Conservation (phyloP, 2,113 vertebrate species). For the Ardeotis arabs region DNA sequence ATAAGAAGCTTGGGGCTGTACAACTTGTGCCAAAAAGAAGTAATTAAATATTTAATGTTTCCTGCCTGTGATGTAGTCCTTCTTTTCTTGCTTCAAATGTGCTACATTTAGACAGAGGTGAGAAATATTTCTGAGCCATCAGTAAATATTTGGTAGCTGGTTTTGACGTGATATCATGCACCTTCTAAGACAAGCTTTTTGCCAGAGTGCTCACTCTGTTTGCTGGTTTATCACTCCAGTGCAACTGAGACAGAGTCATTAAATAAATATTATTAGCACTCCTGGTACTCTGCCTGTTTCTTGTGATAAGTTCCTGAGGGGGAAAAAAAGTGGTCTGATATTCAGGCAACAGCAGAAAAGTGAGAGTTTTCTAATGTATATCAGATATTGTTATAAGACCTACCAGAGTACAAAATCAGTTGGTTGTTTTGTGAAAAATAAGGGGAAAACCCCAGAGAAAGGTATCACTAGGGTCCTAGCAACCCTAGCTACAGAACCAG, state of each 20-base stretch:
- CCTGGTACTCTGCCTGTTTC: background rate
- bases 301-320: background rate
- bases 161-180: background rate
- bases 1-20: slow-evolving; percentile 19
- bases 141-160: slow-evolving; percentile 56
- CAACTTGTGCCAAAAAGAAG: slow-evolving; percentile 41
- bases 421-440: background rate
- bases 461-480: background rate
- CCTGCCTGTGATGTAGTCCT: slow-evolving; percentile 53
- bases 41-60: slow-evolving; percentile 73
- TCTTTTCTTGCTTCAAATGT: slow-evolving; percentile 66
- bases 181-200: slow-evolving; percentile 49
- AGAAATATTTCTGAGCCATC: slow-evolving; percentile 69
- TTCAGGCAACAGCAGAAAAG: background rate
- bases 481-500: background rate
- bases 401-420: background rate
- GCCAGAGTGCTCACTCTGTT: background rate
- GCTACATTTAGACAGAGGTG: slow-evolving; percentile 66
- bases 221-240: slow-evolving; percentile 13
- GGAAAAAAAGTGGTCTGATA: background rate
- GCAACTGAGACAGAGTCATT: background rate
- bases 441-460: background rate
- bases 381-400: background rate
- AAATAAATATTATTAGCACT: background rate
- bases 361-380: background rate